Evolutionary conservation across 35 echinoderm and acorn worm genomes (phyloP), one percentile per base, ranked within the genome.

Genomic region (Hemicentrotus pulcherrimus): DNA sequence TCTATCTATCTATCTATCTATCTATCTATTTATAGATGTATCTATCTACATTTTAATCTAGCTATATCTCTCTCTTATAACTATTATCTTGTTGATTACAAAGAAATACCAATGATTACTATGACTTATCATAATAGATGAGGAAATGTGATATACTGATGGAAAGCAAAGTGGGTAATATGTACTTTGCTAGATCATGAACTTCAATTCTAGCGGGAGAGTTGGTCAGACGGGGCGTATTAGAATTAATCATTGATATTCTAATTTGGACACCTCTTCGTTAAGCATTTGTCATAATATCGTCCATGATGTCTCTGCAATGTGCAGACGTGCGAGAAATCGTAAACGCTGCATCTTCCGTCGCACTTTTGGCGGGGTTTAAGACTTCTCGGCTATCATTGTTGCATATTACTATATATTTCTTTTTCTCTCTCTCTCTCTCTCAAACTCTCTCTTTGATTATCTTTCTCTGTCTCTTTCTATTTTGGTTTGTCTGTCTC

Each of bases 161-260:
- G 19, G 65, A 4, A 55, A 78, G 65, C 19, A 78, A 78, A 78
- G 52, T 59, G 10, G 8, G 8, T 55, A 55, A 11, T 59, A n/a
- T 78, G 65, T n/a, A 78, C 65, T 78, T 78, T 78, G 22, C 18
- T 78, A n/a, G 65, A 78, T n/a, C 65, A 78, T 78, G 65, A 78
- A 78, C 65, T 78, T 78, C 65, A n/a, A 22, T 7, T 78, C 65
- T n/a, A 78, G 65, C 65, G 65, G 65, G 65, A 28, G 65, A 28
- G 28, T 7, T 28, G 19, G 65, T 78, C 65, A 78, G 65, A 78
- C 65, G 65, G 28, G 65, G 28, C 65, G 19, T 78, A 78, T 78
- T 78, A 78, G 65, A 78, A 78, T 78, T 78, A 78, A 78, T 78
- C 65, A 78, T 78, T 78, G 65, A 78, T 78, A 78, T 78, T 78